Percentiles rank a stretch among this genome's conserved stretches.
Conservation (phyloP, 2,797 vertebrate species). For the Nasua narica region DNA sequence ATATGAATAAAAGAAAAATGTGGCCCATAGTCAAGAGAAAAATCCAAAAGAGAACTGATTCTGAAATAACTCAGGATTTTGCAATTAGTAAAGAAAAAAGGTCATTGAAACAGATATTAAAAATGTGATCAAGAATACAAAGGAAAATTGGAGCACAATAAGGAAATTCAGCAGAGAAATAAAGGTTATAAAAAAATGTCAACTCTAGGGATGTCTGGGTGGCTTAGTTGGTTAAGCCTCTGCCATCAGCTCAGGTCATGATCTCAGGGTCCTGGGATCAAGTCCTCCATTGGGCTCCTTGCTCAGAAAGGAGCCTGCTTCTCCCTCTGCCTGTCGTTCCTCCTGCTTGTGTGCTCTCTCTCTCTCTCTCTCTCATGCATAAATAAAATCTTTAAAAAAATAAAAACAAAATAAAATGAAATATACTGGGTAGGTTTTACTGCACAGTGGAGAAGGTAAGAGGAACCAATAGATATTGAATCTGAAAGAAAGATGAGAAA, state of each 20-base stretch:
- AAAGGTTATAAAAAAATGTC: background rate
- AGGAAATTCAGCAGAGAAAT: background rate
- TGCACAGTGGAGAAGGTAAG: background rate
- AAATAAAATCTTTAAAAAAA: too few relatives aligned
- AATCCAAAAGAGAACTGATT: background rate
- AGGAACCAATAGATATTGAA: background rate
- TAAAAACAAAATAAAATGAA: background rate
- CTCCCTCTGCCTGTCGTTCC: too few relatives aligned
- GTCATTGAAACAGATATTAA: background rate
- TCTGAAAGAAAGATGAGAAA: background rate
- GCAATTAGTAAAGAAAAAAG: background rate
- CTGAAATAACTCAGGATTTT: background rate
- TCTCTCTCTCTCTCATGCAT: too few relatives aligned
- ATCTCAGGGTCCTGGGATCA: too few relatives aligned
- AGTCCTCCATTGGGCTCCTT: too few relatives aligned
- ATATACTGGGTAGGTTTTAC: background rate
- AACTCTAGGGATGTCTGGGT: too few relatives aligned
- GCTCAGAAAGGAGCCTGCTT: too few relatives aligned
- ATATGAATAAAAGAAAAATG: background rate
- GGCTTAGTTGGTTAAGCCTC: too few relatives aligned
- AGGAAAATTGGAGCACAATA: background rate
- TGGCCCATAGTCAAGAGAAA: background rate
- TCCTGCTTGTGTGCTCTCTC: too few relatives aligned
- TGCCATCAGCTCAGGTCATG: too few relatives aligned
- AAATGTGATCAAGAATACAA: background rate